Evolutionary conservation across 2,888 invertebrate species (phyloP), one percentile per base, ranked within the genome.

Genomic region (Trisateles emortualis): DNA sequence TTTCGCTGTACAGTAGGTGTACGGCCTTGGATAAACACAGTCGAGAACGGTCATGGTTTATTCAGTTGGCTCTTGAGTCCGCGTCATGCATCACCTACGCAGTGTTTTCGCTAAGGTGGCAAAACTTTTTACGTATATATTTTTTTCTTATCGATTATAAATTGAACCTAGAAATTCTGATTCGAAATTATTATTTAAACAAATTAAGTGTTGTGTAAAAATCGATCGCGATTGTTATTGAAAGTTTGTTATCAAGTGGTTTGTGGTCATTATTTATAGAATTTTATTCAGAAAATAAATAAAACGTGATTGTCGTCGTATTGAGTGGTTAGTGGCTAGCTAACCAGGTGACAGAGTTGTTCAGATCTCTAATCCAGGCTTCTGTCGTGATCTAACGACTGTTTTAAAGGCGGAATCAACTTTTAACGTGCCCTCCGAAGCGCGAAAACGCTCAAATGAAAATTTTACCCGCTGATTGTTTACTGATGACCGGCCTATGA

Each of bases 11-110:
- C 54, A 62, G 59, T 79, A 76, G 72, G 72, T 68, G 74, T 78
- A 16, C 59, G 76, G 66, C 74, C 76, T 79, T 78, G 76, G 59
- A 24, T 64, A 52, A 61, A 64, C 69, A 61, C 32, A 58, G 60
- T 62, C 53, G 63, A 64, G 72, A 68, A 57, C 56, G 64, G 74
- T 70, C 76, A 75, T 74, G 76, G 76, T 81, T 81, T 76, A 74
- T 79, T 84, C 76, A 72, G 88, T 89, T 77, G 84, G 70, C 68
- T 74, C 76, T 79, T 68, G 79, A 76, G 72, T 74, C 65, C 77
- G 79, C 79, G 79, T 67, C 84, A 92, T 92, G 92, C 90, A 92
- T 83, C 92, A 90, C 87, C 83, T 92, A 72, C 91, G 92, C 59
- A 86, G 72, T 68, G 91, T 92, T 66, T 92, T 92, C 69, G 76